Percentiles rank a stretch among this genome's conserved stretches.
phyloP scores from a whole-genome alignment of 2,797 vertebrate species.

The Garrulus glandarius region DNA sequence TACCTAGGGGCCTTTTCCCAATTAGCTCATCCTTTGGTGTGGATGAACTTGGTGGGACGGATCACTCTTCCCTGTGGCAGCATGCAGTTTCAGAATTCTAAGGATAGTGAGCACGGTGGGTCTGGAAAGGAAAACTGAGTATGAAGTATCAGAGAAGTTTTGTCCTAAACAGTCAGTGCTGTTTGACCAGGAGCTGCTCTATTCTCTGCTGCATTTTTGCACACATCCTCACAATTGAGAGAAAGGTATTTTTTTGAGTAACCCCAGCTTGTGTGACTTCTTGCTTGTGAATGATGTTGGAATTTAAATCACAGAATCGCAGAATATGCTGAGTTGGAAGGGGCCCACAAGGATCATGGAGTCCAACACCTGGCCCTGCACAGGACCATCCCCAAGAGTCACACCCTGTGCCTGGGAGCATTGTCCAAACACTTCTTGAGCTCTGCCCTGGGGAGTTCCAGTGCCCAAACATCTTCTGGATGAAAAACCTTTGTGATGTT shows the following conservation, averaged over 20 bases:
- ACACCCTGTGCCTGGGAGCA: not conserved
- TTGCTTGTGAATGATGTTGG: not conserved
- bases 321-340: not conserved
- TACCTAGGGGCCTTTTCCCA: not conserved
- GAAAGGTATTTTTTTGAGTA: not conserved
- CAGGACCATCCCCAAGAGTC: not conserved
- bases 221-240: not conserved
- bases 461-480: not conserved
- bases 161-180: not conserved
- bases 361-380: not conserved
- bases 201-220: not conserved
- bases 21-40: not conserved
- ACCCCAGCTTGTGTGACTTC: not conserved
- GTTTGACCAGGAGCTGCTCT: not conserved
- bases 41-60: not conserved
- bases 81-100: not conserved
- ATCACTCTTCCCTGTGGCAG: not conserved
- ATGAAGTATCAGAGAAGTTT: rapidly evolving
- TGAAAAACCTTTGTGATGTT: not conserved
- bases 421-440: not conserved
- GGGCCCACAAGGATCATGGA: not conserved
- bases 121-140: not conserved
- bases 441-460: not conserved
- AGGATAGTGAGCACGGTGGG: not conserved
- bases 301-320: not conserved